These are phyloP conservation scores for Timandra comae DNA, from an alignment of 2,888 invertebrate genomes.

Conservation along the genomic window DNA sequence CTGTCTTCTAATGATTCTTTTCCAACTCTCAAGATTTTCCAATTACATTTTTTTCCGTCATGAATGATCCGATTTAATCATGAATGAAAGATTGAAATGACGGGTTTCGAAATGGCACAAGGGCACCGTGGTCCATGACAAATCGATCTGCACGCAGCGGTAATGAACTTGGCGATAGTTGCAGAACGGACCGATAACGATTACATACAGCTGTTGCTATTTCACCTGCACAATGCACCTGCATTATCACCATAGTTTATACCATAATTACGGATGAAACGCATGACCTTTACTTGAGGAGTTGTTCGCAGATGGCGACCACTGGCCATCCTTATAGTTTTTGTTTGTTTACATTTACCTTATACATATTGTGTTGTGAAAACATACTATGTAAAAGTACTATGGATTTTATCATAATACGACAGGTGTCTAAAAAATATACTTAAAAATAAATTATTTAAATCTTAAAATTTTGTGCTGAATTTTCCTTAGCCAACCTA, in stretches of 20 bases:
- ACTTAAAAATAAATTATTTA: no score
- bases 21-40: no score
- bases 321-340: background rate
- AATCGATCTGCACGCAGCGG: conserved; percentile 63
- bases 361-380: no score
- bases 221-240: conserved; percentile 24
- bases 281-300: conserved; percentile 30
- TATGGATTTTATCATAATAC: no score
- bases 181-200: background rate
- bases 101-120: conserved; percentile 47
- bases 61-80: conserved; percentile 2
- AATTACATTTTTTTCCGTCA: no score
- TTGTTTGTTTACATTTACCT: no score
- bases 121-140: conserved; percentile 51
- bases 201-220: conserved; percentile 25
- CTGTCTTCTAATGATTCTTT: no score
- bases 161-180: conserved; percentile 63
- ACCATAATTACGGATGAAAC: conserved; percentile 24
- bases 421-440: no score
- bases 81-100: conserved; percentile 30
- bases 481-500: no score
- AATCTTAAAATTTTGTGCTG: no score
- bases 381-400: no score
- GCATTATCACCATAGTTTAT: conserved; percentile 30
- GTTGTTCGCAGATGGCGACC: conserved; percentile 22